These are phyloP conservation scores for Apamea monoglypha DNA, from an alignment of 2,888 invertebrate genomes.

Conservation along the genomic window DNA sequence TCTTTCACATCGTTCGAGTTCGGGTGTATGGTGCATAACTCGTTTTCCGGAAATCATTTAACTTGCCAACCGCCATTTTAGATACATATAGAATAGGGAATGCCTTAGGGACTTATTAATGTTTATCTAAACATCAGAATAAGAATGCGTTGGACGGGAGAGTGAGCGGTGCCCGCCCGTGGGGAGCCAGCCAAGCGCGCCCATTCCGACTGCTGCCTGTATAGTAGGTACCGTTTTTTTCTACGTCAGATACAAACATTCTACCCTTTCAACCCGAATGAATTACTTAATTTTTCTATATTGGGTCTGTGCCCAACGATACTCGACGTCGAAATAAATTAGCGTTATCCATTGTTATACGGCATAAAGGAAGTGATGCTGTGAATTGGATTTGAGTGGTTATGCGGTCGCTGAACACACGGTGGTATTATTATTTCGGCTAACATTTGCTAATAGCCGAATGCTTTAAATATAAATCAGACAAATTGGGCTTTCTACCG, in stretches of 20 bases:
- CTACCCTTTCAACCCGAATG: slow-evolving; percentile 88
- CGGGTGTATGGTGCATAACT: slow-evolving; percentile 76
- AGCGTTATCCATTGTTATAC: slow-evolving; percentile 80
- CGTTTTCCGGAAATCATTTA: slow-evolving; percentile 87
- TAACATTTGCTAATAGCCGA: slow-evolving; percentile 72
- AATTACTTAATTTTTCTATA: slow-evolving; percentile 89
- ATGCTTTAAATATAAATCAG: slow-evolving; percentile 51
- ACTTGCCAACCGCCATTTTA: slow-evolving; percentile 82
- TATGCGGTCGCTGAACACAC: slow-evolving; percentile 75
- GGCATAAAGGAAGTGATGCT: slow-evolving; percentile 75
- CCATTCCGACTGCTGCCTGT: slow-evolving; percentile 82
- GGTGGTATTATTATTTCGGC: slow-evolving; percentile 72
- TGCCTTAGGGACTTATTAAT: slow-evolving; percentile 82
- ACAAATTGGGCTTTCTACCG: slow-evolving; percentile 44
- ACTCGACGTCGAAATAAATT: slow-evolving; percentile 86
- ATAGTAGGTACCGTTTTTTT: slow-evolving; percentile 82
- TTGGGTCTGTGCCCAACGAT: slow-evolving; percentile 80
- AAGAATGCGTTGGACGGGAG: slow-evolving; percentile 82
- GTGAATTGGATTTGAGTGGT: slow-evolving; percentile 79
- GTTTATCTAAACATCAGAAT: slow-evolving; percentile 89
- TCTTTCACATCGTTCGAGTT: slow-evolving; percentile 80
- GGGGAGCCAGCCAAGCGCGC: slow-evolving; percentile 84
- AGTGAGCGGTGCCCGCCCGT: slow-evolving; percentile 79
- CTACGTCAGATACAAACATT: slow-evolving; percentile 86
- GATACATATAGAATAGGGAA: slow-evolving; percentile 78